phyloP scores from a whole-genome alignment of 53 echinoderm and acorn worm species.

The Patiria pectinifera region DNA sequence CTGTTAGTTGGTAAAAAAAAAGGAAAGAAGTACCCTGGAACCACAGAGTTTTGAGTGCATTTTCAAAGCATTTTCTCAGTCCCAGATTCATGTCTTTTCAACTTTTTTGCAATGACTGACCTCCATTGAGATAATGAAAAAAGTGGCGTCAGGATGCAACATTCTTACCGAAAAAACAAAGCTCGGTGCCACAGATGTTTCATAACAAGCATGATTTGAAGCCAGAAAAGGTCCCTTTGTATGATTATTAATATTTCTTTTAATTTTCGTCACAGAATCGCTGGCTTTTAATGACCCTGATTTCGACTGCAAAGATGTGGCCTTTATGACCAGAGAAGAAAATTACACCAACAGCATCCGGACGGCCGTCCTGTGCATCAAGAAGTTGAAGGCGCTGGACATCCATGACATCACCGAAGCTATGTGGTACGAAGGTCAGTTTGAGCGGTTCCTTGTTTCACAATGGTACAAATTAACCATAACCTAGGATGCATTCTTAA shows the following conservation, averaged over 20 bases:
- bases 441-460: background rate
- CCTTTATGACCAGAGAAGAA: conserved; percentile 90
- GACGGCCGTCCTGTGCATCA: conserved; percentile 68
- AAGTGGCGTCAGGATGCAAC: no score
- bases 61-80: no score
- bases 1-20: no score
- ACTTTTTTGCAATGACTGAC: no score
- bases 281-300: conserved; percentile 83
- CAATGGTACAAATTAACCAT: no score
- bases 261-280: conserved; percentile 61
- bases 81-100: no score
- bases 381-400: conserved; percentile 72
- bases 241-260: background rate
- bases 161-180: background rate
- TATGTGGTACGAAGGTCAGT: conserved; percentile 81
- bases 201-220: background rate
- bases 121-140: no score
- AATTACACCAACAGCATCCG: conserved; percentile 81
- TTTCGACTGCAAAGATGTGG: conserved; percentile 74
- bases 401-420: conserved; percentile 75
- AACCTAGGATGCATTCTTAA: no score
- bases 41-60: no score
- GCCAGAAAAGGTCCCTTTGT: background rate
- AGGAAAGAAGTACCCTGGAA: no score
- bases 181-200: background rate